Conservation (phyloP, 2,797 vertebrate genomes). For the Dicrostonyx torquatus region DNA sequence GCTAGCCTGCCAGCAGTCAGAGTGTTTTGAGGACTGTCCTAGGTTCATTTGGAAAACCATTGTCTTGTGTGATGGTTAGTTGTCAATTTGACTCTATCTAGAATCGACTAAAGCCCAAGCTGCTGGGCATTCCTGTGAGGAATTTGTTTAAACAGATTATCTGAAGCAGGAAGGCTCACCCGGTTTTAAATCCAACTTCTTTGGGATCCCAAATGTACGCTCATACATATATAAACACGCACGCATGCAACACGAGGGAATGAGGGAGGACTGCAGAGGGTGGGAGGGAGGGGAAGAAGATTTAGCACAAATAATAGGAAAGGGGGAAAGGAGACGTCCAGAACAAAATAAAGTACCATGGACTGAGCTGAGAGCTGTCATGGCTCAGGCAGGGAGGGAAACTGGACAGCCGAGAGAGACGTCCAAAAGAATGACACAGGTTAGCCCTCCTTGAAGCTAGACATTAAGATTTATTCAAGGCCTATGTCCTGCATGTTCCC, state of each 20-base stretch:
- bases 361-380: not conserved
- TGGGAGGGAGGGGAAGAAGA: not conserved
- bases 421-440: not conserved
- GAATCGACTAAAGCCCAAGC: not conserved
- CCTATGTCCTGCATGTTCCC: not conserved
- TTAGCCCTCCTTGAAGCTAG: not conserved
- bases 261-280: not conserved
- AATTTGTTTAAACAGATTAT: not conserved
- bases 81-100: not conserved
- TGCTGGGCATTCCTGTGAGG: not conserved
- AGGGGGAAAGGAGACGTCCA: not conserved
- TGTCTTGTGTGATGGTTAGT: not conserved
- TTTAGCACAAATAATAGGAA: constrained; percentile 27
- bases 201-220: not conserved
- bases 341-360: not conserved
- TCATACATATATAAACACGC: not conserved
- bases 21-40: not conserved
- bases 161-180: not conserved
- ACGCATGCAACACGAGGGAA: not conserved
- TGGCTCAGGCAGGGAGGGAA: not conserved
- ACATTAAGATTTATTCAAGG: constrained; percentile 41
- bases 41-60: constrained; percentile 2
- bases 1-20: not conserved
- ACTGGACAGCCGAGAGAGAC: not conserved
- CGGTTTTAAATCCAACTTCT: not conserved